phyloP scores from a whole-genome alignment of 30 jellyfish, hydroid and myxozoan genomes.

The Hydra vulgaris region DNA sequence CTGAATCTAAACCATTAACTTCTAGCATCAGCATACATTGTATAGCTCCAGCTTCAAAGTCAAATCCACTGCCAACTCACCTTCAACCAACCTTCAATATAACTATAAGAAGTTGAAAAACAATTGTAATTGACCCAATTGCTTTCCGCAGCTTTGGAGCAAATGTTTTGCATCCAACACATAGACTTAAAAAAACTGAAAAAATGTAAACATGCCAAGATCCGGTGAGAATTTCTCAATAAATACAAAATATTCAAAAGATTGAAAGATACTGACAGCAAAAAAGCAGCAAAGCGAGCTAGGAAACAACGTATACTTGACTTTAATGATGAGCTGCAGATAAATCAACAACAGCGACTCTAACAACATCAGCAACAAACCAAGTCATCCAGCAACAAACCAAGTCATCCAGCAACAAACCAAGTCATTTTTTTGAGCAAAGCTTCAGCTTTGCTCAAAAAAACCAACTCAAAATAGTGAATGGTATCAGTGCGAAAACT shows the following conservation, averaged over 20 bases:
- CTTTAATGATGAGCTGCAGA: background rate
- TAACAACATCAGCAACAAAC: background rate
- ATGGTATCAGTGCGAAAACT: background rate
- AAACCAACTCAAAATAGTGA: background rate
- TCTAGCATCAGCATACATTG: too few species aligned
- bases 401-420: background rate
- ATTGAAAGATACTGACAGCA: background rate
- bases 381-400: background rate
- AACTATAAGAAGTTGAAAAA: too few species aligned
- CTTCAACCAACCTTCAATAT: too few species aligned
- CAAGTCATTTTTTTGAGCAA: background rate
- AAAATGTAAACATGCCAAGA: background rate
- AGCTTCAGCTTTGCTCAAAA: too few species aligned
- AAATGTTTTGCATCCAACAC: too few species aligned
- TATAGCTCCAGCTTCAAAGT: too few species aligned
- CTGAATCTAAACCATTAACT: too few species aligned
- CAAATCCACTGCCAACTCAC: too few species aligned
- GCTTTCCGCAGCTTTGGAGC: too few species aligned
- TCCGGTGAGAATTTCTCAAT: background rate
- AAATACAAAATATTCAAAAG: background rate
- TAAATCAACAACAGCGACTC: background rate
- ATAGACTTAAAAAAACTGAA: background rate
- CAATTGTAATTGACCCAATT: too few species aligned
- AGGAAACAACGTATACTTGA: background rate
- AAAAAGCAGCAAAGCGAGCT: background rate